Conservation (phyloP, 2,888 invertebrate species). For the Agrotis segetum region DNA sequence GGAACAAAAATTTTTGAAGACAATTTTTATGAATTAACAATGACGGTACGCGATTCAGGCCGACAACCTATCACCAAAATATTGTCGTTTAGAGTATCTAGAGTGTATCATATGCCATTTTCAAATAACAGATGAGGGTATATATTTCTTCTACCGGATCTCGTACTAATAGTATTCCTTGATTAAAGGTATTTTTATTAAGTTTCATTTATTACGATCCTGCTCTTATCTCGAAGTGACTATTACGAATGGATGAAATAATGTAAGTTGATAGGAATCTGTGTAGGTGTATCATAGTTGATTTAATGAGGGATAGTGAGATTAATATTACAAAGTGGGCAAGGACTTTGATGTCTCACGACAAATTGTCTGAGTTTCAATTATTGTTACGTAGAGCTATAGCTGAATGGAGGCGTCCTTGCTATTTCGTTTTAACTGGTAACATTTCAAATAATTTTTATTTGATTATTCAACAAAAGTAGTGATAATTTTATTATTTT, state of each 20-base stretch:
- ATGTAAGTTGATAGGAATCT: slow-evolving; percentile 66
- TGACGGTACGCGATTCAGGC: too few relatives aligned
- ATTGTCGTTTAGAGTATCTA: too few relatives aligned
- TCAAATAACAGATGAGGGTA: too few relatives aligned
- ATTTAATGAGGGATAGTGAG: slow-evolving; percentile 76
- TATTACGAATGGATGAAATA: slow-evolving; percentile 69
- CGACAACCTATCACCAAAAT: too few relatives aligned
- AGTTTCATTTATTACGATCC: slow-evolving; percentile 62
- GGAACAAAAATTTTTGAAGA: too few relatives aligned
- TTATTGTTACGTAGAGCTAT: slow-evolving; percentile 58
- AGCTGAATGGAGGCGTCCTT: slow-evolving; percentile 8
- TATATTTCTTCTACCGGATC: too few relatives aligned
- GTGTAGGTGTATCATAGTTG: slow-evolving; percentile 79
- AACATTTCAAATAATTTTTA: background rate
- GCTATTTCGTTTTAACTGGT: too few relatives aligned
- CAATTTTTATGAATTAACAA: too few relatives aligned
- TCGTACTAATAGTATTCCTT: slow-evolving; percentile 63
- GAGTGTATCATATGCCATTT: too few relatives aligned
- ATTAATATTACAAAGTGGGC: slow-evolving; percentile 81
- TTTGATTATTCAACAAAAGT: background rate
- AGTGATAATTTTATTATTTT: too few relatives aligned
- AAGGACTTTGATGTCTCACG: slow-evolving; percentile 81
- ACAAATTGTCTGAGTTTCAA: slow-evolving; percentile 75
- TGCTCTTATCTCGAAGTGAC: slow-evolving; percentile 59
- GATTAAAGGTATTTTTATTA: slow-evolving; percentile 66